These are phyloP conservation scores for Chaetops frenatus DNA, from an alignment of 2,113 vertebrate species.

Conservation along the genomic window DNA sequence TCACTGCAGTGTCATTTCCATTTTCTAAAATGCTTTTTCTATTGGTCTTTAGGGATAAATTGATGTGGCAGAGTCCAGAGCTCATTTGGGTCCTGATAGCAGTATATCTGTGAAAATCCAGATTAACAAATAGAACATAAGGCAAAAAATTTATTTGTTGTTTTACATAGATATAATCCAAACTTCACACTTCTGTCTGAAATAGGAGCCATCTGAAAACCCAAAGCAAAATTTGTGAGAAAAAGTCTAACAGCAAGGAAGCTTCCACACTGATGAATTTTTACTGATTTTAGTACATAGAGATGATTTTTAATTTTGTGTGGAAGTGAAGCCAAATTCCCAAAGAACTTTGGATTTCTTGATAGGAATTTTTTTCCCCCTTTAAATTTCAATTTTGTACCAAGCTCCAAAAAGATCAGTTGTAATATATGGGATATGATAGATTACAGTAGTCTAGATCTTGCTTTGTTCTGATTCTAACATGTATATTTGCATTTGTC, in stretches of 20 bases:
- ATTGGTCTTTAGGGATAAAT: neutral
- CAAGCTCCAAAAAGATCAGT: neutral
- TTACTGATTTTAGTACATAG: neutral
- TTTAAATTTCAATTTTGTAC: neutral
- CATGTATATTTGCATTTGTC: neutral
- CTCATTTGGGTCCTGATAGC: neutral
- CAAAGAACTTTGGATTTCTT: neutral
- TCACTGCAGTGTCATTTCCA: neutral
- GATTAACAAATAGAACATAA: neutral
- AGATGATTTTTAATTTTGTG: neutral
- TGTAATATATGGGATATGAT: neutral
- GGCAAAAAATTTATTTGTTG: neutral
- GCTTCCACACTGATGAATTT: neutral
- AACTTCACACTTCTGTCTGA: neutral
- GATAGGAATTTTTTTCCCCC: neutral
- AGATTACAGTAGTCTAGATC: neutral
- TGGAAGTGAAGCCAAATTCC: neutral
- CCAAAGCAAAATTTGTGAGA: neutral
- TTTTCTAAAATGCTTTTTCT: neutral
- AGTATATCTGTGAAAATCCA: neutral
- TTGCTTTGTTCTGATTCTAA: neutral
- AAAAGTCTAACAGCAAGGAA: neutral
- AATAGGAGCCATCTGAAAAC: neutral
- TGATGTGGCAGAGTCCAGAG: neutral
- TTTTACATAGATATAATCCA: neutral